A percentile compares a stretch with the other conserved stretches of the same genome.
Conservation (phyloP, 2,888 invertebrate genomes). For the Gonocerus acuteangulatus region DNA sequence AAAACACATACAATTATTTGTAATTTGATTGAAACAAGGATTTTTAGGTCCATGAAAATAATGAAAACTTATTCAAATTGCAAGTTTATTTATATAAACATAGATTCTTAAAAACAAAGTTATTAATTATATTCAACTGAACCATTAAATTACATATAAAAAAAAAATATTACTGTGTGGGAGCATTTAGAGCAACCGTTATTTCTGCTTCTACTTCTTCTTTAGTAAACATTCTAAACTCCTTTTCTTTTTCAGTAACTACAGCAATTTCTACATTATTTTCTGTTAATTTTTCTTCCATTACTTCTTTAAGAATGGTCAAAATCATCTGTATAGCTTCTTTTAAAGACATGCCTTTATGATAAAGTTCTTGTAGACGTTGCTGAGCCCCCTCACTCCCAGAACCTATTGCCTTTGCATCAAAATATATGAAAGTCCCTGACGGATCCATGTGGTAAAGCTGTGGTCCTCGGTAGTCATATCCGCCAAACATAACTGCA, state of each 20-base stretch:
- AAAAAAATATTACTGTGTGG: not conserved
- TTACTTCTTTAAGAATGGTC: conserved; percentile 95
- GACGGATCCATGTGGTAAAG: conserved; percentile 98
- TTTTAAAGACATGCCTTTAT: conserved; percentile 61
- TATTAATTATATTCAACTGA: too few relatives aligned
- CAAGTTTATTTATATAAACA: too few relatives aligned
- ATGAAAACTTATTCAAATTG: too few relatives aligned
- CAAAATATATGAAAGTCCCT: conserved; percentile 94
- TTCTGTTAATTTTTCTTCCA: conserved; percentile 97
- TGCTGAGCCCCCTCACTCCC: conserved; percentile 99
- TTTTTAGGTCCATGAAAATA: too few relatives aligned
- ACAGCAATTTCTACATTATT: conserved; percentile 96
- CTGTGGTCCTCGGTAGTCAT: conserved; percentile 89
- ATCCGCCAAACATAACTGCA: conserved; percentile 90
- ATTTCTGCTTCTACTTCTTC: conserved; percentile 57
- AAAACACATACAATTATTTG: too few relatives aligned
- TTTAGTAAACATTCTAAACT: conserved; percentile 84
- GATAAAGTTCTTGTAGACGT: conserved; percentile 58
- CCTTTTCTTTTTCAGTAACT: conserved; percentile 67
- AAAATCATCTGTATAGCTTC: conserved; percentile 88
- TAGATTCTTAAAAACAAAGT: too few relatives aligned
- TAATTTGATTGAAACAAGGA: too few relatives aligned
- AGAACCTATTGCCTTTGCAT: conserved; percentile 98
- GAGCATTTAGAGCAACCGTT: conserved; percentile 12
- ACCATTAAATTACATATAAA: too few relatives aligned